Conservation (phyloP, 2,888 invertebrate species). For the Nasonovia ribisnigri region DNA sequence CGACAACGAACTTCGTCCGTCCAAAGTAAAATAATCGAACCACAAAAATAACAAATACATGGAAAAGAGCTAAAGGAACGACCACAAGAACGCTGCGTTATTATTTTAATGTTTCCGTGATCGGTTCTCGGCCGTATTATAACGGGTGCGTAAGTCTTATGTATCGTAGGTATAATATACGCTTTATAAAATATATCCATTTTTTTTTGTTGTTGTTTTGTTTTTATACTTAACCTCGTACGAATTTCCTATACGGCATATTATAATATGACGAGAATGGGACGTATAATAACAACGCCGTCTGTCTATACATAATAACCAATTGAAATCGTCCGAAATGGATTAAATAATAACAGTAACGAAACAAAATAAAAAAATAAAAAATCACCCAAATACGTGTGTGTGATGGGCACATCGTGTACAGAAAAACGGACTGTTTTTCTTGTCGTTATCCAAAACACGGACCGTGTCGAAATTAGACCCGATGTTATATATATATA, state of each 20-base stretch:
- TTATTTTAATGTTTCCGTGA: slow-evolving; percentile 60
- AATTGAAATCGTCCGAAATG: slow-evolving; percentile 38
- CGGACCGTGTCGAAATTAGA: slow-evolving; percentile 63
- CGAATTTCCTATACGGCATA: neutral
- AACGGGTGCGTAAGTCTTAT: neutral
- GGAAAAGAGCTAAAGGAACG: neutral
- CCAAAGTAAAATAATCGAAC: neutral
- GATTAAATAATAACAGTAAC: slow-evolving; percentile 1
- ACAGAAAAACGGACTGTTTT: slow-evolving; percentile 24
- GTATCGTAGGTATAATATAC: neutral
- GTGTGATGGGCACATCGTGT: neutral
- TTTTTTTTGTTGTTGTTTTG: slow-evolving; percentile 11
- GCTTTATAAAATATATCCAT: neutral
- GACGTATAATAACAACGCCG: neutral
- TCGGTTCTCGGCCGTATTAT: slow-evolving; percentile 9
- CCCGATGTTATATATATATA: neutral
- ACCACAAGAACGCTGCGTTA: slow-evolving; percentile 49
- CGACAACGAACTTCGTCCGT: neutral
- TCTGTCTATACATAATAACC: neutral
- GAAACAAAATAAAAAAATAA: neutral
- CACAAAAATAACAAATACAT: neutral
- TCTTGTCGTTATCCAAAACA: slow-evolving; percentile 55
- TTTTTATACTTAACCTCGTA: neutral
- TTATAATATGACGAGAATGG: neutral
- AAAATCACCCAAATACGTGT: neutral